Evolutionary conservation across 2,888 invertebrate genomes (phyloP).

Genomic region (Chironomus riparius): DNA sequence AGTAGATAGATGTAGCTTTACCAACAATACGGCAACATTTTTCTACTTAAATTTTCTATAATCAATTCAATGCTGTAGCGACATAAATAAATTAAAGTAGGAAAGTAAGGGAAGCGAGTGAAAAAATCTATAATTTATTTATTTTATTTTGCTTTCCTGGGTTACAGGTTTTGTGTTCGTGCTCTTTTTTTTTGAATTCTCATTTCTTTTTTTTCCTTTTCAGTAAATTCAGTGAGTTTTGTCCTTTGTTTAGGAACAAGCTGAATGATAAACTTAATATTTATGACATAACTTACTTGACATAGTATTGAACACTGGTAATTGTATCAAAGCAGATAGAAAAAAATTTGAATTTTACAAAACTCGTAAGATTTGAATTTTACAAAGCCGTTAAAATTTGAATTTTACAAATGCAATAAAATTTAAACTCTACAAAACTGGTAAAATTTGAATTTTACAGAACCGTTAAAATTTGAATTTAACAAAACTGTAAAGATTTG

Average conservation of each 20-base stretch:
- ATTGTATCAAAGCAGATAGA: no score
- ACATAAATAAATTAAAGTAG: constrained; percentile 20
- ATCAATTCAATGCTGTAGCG: constrained; percentile 20
- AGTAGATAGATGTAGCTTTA: not conserved
- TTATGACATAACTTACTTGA: no score
- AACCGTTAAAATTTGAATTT: no score
- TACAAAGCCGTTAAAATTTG: no score
- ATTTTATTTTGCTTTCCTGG: not conserved
- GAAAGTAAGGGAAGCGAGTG: not conserved
- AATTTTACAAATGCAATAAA: no score
- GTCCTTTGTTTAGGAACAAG: not conserved
- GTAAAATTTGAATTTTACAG: no score
- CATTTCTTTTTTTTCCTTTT: not conserved
- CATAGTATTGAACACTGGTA: no score
- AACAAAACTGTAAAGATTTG: no score
- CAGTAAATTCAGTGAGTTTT: not conserved
- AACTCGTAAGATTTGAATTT: no score
- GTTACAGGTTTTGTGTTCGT: not conserved
- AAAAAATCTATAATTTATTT: constrained; percentile 17
- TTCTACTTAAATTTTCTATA: constrained; percentile 13
- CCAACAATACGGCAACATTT: not conserved
- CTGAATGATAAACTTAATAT: no score
- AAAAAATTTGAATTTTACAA: no score
- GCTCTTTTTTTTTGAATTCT: not conserved
- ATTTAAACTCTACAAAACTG: no score